Evolutionary conservation across 2,888 invertebrate genomes (phyloP).

Genomic region (Criorhina ranunculi): DNA sequence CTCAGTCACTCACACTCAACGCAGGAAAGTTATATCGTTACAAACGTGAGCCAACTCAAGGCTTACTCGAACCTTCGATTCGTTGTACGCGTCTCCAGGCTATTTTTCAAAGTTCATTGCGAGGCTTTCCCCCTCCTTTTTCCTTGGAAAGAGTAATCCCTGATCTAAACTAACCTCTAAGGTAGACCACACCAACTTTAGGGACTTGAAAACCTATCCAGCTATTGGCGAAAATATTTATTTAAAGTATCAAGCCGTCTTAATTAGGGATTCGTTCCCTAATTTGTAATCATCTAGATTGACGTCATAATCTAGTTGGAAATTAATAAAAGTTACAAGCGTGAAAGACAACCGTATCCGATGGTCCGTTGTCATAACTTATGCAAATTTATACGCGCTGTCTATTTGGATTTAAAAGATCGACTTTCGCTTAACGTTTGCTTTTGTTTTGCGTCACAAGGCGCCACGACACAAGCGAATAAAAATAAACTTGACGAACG

Average conservation of each 20-base stretch:
- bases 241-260: neutral
- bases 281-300: neutral
- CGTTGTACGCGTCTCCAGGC: too few species aligned
- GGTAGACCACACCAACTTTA: too few species aligned
- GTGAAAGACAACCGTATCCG: conserved; percentile 16
- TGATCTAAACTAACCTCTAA: too few species aligned
- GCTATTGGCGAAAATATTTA: too few species aligned
- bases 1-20: too few species aligned
- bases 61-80: too few species aligned
- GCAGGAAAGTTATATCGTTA: too few species aligned
- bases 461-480: conserved; percentile 31
- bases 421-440: conserved; percentile 36
- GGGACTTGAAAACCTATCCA: too few species aligned
- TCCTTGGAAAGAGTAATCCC: too few species aligned
- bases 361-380: conserved; percentile 26
- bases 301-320: conserved; percentile 14
- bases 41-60: too few species aligned
- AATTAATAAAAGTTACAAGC: neutral
- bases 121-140: too few species aligned
- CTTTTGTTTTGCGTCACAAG: conserved; percentile 3
- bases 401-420: conserved; percentile 24
- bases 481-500: conserved; percentile 11
- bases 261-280: neutral
- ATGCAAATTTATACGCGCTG: conserved; percentile 53
- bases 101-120: too few species aligned